Evolutionary conservation across 2,888 invertebrate species (phyloP), one percentile per base, ranked within the genome.

Genomic region (Epirrhoe tristata): DNA sequence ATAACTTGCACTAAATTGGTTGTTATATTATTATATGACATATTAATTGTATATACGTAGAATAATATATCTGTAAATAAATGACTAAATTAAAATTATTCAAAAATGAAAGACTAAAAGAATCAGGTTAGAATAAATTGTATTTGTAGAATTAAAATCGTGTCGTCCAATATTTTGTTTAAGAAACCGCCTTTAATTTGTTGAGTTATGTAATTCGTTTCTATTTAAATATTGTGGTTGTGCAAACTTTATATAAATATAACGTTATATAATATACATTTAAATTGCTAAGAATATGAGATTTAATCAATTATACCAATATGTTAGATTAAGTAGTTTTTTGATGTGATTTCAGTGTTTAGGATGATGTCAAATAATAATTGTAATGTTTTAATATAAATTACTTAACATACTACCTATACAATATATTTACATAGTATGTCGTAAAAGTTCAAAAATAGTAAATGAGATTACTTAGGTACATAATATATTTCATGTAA

Each of bases 141-240:
- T 17, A 52, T 14, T 31, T 10, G 24, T 54, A n/a, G 34, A 8
- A 8, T 16, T 4, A 14, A 53, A 39, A 63, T 53, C 52, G 57
- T 63, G 43, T 46, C 53, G 66, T 66, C 53, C 24, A 66, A 43
- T 61, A 6, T 53, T 58, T 57, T 57, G 52, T 57, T 58, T 31
- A 48, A 67, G 39, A 56, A 70, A 71, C 76, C 74, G 73, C 77
- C 78, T 78, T 58, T 72, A 65, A 51, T 39, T 51, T 65, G 36
- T 55, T 65, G 55, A 39, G 36, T 58, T 55, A 54, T 10, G 46
- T 17, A 46, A 53, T 51, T 17, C n/a, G 43, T 56, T 36, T 58
- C n/a, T 53, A 34, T 46, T 59, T 8, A n/a, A 36, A 50, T 56
- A 55, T 55, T 56, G 63, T 63, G 58, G 58, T 58, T 63, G 63